These are phyloP conservation scores for Propsilocerus akamusi DNA, from an alignment of 1,140 invertebrate genomes.

Conservation along the genomic window DNA sequence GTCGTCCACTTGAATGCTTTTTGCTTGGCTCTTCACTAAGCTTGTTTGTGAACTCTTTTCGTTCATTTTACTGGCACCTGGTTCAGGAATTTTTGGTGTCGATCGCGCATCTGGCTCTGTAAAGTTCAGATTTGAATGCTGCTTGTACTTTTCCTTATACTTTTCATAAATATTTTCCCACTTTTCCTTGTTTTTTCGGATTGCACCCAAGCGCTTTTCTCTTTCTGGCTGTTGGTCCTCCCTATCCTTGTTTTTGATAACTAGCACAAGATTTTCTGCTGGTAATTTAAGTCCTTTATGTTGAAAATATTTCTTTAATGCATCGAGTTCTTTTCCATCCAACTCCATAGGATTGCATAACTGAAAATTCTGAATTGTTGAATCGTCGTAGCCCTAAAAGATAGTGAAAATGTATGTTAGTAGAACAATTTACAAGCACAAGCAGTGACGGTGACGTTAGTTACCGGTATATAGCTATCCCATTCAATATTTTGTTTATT, in stretches of 20 bases:
- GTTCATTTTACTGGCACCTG: neutral
- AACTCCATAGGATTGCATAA: neutral
- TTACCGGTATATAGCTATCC: neutral
- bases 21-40: neutral
- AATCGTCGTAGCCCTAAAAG: no score
- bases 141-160: neutral
- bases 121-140: neutral
- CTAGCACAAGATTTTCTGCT: neutral
- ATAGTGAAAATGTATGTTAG: no score
- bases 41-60: neutral
- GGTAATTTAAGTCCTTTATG: neutral
- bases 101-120: neutral
- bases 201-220: neutral
- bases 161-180: neutral
- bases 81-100: neutral
- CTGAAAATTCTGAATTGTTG: no score
- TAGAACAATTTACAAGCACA: no score
- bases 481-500: constrained; percentile 4
- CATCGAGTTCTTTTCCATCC: neutral
- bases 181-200: neutral
- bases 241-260: neutral
- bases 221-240: neutral
- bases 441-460: no score
- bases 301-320: neutral
- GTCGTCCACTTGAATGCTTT: neutral